Evolutionary conservation across 1,140 invertebrate species (phyloP).

Genomic region (Galleria mellonella): DNA sequence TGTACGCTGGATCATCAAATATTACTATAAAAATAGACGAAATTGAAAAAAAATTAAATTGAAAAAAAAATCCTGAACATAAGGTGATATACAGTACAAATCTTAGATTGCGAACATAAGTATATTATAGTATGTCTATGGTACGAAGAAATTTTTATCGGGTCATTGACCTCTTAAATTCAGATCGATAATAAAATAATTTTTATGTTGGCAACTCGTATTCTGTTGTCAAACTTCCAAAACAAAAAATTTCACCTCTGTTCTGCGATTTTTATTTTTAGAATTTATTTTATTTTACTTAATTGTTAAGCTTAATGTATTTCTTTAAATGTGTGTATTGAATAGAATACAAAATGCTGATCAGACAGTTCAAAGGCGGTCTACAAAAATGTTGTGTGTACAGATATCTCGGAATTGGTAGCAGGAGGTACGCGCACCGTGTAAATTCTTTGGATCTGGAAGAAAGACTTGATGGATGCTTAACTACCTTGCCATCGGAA

Average conservation of each 20-base stretch:
- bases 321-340: constrained; percentile 31
- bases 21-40: too few species aligned
- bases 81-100: too few species aligned
- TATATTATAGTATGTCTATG: too few species aligned
- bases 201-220: background rate
- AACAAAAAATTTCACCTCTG: constrained; percentile 15
- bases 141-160: too few species aligned
- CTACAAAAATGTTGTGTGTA: constrained; percentile 21
- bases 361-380: constrained; percentile 23
- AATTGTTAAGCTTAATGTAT: constrained; percentile 5
- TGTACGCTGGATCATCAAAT: too few species aligned
- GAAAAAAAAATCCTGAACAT: too few species aligned
- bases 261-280: constrained; percentile 7
- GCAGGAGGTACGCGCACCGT: constrained; percentile 29
- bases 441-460: constrained; percentile 39
- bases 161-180: too few species aligned
- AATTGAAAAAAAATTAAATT: too few species aligned
- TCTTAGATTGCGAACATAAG: too few species aligned
- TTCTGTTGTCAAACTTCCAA: constrained; percentile 12
- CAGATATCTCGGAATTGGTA: constrained; percentile 24
- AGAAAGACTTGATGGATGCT: constrained; percentile 41
- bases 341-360: constrained; percentile 34
- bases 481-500: constrained; percentile 50
- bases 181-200: background rate
- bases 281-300: constrained; percentile 19